Evolutionary conservation across 2,797 vertebrate species (phyloP).

Genomic region (Spea hammondii): DNA sequence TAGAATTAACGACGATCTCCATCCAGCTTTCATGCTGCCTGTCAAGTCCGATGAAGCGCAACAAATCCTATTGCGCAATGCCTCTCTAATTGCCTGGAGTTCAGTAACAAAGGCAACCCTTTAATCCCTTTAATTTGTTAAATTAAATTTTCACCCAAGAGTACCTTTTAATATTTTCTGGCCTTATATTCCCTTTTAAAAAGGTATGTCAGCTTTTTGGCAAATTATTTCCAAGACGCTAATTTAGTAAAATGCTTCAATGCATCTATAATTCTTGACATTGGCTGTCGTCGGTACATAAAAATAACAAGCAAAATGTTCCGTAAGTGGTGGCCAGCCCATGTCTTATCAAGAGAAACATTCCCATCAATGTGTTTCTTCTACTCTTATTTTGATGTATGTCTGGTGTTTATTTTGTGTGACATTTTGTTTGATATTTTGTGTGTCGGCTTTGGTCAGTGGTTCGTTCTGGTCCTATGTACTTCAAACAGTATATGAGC

Average conservation of each 20-base stretch:
- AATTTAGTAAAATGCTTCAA: slow-evolving; percentile 38
- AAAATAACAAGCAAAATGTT: slow-evolving; percentile 34
- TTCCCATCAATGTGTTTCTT: not conserved
- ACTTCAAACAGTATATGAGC: too few relatives aligned
- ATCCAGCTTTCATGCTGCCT: slow-evolving; percentile 34
- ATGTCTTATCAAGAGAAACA: slow-evolving; percentile 1
- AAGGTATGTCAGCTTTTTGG: slow-evolving; percentile 46
- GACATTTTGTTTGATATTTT: too few relatives aligned
- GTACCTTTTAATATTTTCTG: slow-evolving; percentile 2
- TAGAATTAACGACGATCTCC: slow-evolving; percentile 11
- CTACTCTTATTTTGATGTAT: too few relatives aligned
- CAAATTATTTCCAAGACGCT: slow-evolving; percentile 22
- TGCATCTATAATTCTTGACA: slow-evolving; percentile 37
- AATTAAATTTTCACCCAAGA: slow-evolving; percentile 40
- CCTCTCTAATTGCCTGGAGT: slow-evolving; percentile 38
- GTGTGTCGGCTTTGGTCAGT: too few relatives aligned
- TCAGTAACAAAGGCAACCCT: slow-evolving; percentile 39
- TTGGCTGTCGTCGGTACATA: slow-evolving; percentile 21
- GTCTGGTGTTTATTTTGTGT: too few relatives aligned
- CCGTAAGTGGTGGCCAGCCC: slow-evolving; percentile 26
- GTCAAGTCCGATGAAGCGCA: slow-evolving; percentile 38
- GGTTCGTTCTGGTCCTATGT: too few relatives aligned
- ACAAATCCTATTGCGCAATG: slow-evolving; percentile 29
- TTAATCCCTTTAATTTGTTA: slow-evolving; percentile 45
- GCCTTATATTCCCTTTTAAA: slow-evolving; percentile 28